Evolutionary conservation across 2,888 invertebrate genomes (phyloP).

Genomic region (Tethea ocularis): DNA sequence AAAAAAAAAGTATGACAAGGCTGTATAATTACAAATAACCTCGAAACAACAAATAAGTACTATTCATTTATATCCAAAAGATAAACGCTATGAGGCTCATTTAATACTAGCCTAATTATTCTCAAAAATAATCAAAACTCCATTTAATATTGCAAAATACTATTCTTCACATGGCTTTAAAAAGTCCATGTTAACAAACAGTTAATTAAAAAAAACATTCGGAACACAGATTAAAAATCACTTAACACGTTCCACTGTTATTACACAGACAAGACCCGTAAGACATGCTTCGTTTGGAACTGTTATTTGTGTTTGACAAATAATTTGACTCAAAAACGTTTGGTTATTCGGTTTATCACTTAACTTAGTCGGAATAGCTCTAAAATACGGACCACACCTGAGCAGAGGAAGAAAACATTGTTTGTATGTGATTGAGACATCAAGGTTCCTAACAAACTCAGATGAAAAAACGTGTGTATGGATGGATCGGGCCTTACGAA

Average conservation of each 20-base stretch:
- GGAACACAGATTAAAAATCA: conserved; percentile 11
- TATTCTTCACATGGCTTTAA: no score
- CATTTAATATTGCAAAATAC: no score
- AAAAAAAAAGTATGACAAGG: no score
- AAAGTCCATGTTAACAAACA: background rate
- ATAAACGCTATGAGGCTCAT: no score
- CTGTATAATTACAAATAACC: no score
- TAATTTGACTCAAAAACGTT: background rate
- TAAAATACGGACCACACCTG: background rate
- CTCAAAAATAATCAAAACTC: no score
- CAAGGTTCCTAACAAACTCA: background rate
- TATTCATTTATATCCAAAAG: no score
- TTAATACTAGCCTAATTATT: no score
- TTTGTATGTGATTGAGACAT: background rate
- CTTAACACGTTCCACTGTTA: conserved; percentile 6
- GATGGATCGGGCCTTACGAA: no score
- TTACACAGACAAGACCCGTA: background rate
- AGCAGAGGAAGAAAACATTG: background rate
- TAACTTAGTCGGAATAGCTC: background rate
- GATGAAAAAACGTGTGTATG: no score
- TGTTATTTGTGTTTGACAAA: conserved; percentile 3
- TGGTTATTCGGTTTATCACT: background rate
- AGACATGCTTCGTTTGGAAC: background rate
- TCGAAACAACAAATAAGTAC: no score
- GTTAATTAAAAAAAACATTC: conserved; percentile 4